phyloP scores from a whole-genome alignment of 2,113 vertebrate species.

The Hystrix brachyura region DNA sequence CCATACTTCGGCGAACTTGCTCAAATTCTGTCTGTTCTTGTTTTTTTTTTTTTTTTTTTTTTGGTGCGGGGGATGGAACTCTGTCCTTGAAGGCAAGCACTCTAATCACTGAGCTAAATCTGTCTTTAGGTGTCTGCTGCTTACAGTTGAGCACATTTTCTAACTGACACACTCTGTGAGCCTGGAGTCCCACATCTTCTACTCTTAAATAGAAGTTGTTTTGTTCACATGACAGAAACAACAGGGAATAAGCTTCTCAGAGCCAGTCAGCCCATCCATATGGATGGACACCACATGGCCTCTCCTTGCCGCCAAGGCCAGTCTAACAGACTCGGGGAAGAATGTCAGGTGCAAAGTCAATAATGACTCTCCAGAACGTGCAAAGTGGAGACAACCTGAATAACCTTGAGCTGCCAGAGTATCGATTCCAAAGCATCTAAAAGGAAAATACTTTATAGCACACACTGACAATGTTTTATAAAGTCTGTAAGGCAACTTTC shows the following conservation, averaged over 20 bases:
- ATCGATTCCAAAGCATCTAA: conserved; percentile 17
- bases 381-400: conserved; percentile 39
- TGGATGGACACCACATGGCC: conserved; percentile 81
- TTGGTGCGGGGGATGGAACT: too few species aligned
- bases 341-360: conserved; percentile 74
- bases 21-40: conserved; percentile 46
- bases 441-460: conserved; percentile 9
- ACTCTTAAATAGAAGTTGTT: conserved; percentile 78
- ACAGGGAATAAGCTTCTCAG: conserved; percentile 78
- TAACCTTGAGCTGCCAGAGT: conserved; percentile 53
- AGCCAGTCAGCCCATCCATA: conserved; percentile 77
- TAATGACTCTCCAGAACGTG: conserved; percentile 56
- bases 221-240: conserved; percentile 74
- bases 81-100: too few species aligned
- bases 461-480: conserved; percentile 9
- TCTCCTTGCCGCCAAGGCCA: conserved; percentile 73
- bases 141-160: conserved; percentile 58
- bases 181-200: conserved; percentile 54
- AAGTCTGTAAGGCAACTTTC: neutral
- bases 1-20: neutral
- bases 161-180: conserved; percentile 33
- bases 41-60: too few species aligned
- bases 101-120: too few species aligned
- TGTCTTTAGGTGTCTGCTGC: conserved; percentile 53
- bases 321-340: conserved; percentile 67